Evolutionary conservation across 2,888 invertebrate species (phyloP).

Genomic region (Brenthis daphne): DNA sequence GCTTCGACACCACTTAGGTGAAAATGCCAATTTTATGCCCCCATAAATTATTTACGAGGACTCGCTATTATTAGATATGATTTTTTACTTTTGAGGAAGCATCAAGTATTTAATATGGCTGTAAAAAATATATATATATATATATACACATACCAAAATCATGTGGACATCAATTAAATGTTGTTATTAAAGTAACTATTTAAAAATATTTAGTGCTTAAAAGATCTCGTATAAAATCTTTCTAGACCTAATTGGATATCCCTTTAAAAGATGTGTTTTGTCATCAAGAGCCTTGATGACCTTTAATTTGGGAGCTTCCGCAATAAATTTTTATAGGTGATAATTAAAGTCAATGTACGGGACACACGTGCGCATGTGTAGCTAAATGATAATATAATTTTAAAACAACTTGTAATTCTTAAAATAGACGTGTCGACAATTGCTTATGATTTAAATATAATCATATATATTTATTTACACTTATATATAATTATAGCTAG

Average conservation of each 20-base stretch:
- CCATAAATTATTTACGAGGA: conserved; percentile 59
- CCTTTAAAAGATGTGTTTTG: conserved; percentile 27
- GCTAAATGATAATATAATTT: not conserved
- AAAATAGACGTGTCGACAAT: not conserved
- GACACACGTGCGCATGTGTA: conserved; percentile 5
- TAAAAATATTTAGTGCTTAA: no score
- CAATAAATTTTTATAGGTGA: conserved; percentile 73
- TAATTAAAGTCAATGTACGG: conserved; percentile 55
- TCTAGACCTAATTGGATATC: not conserved
- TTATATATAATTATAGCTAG: conserved; percentile 11
- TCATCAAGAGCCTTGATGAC: conserved; percentile 43
- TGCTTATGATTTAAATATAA: no score
- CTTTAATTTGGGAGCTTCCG: conserved; percentile 68
- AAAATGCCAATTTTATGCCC: conserved; percentile 48
- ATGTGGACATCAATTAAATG: no score
- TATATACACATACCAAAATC: no score
- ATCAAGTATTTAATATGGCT: not conserved
- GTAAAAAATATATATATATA: not conserved
- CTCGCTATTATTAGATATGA: conserved; percentile 46
- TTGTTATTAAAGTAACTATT: no score
- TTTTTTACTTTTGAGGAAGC: conserved; percentile 34
- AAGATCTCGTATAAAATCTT: no score
- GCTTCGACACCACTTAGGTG: conserved; percentile 50
- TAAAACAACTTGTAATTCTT: not conserved
- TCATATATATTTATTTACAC: no score